Evolutionary conservation across 2,888 invertebrate genomes (phyloP).

Genomic region (Lamellibrachia satsuma): DNA sequence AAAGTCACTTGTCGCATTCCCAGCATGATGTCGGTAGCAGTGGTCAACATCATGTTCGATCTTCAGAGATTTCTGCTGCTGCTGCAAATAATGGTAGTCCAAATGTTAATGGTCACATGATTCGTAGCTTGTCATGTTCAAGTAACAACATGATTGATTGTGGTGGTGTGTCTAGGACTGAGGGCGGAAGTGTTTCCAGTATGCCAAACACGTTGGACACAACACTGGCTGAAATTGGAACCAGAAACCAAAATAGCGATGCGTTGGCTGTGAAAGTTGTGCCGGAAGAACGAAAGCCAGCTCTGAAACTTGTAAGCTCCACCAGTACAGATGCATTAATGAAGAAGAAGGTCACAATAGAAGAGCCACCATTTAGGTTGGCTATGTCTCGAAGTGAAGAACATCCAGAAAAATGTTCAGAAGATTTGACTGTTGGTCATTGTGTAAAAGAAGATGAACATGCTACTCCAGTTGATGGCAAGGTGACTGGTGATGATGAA

Average conservation of each 20-base stretch:
- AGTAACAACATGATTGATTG: constrained; percentile 5
- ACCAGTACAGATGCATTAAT: constrained; percentile 17
- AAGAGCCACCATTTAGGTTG: constrained; percentile 13
- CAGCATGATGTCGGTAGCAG: background rate
- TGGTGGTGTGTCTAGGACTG: background rate
- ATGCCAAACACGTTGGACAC: background rate
- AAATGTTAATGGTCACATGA: background rate
- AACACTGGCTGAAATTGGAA: background rate
- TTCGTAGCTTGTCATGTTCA: background rate
- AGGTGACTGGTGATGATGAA: background rate
- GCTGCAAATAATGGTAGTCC: background rate
- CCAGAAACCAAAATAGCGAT: background rate
- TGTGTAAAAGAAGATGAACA: background rate
- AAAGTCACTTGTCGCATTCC: constrained; percentile 5
- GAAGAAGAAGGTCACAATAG: background rate
- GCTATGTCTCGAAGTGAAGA: background rate
- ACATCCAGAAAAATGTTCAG: background rate
- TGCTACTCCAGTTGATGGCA: background rate
- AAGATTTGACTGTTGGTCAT: background rate
- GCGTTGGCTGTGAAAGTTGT: background rate
- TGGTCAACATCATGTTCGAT: background rate
- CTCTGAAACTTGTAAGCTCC: constrained; percentile 17
- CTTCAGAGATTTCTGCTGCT: background rate
- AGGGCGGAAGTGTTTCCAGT: background rate
- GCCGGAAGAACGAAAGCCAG: background rate